These are phyloP conservation scores for Neodiprion fabricii DNA, from an alignment of 1,140 invertebrate species.

Conservation along the genomic window DNA sequence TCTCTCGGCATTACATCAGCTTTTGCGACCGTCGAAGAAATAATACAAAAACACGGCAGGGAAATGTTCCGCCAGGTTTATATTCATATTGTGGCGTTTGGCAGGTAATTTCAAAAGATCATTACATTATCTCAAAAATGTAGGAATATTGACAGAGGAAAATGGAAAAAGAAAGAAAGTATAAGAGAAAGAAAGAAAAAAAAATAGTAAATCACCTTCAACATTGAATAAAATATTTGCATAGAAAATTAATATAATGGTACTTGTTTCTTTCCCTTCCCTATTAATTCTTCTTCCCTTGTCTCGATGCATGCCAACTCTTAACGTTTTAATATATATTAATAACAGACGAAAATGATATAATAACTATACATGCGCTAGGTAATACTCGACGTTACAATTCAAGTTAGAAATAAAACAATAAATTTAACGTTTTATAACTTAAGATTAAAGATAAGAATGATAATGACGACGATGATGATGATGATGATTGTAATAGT, in stretches of 20 bases:
- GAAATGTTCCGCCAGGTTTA: too few species aligned
- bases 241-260: constrained; percentile 36
- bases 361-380: constrained; percentile 33
- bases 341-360: constrained; percentile 15
- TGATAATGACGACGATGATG: constrained; percentile 13
- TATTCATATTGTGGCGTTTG: too few species aligned
- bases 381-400: constrained; percentile 49
- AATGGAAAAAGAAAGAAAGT: too few species aligned
- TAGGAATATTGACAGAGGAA: too few species aligned
- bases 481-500: constrained; percentile 28
- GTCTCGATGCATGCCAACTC: constrained; percentile 21
- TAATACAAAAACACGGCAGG: too few species aligned
- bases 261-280: constrained; percentile 21
- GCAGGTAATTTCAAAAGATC: too few species aligned
- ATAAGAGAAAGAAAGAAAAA: not conserved
- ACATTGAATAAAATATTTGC: constrained; percentile 51
- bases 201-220: constrained; percentile 21
- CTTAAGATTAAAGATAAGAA: constrained; percentile 32
- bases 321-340: constrained; percentile 31
- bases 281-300: constrained; percentile 21
- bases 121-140: too few species aligned
- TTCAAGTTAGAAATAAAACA: constrained; percentile 47
- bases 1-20: too few species aligned
- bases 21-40: too few species aligned
- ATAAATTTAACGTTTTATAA: constrained; percentile 35